Conservation (phyloP, 2,113 vertebrate genomes). For the Hippolais icterina region DNA sequence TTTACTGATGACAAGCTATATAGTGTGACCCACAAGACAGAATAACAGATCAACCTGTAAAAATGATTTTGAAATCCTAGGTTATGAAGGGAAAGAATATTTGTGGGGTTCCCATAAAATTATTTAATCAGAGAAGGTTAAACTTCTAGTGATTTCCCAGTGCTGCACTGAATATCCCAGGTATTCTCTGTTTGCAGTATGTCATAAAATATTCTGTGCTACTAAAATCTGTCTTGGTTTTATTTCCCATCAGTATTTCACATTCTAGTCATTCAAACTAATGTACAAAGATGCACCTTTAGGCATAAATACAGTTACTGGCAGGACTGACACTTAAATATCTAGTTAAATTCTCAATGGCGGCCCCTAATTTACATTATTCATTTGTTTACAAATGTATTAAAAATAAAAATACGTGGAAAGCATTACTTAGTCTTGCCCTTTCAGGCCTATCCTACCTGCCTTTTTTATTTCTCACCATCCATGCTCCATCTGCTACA, state of each 20-base stretch:
- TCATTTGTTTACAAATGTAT: neutral
- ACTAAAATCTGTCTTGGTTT: neutral
- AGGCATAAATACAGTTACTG: neutral
- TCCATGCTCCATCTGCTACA: neutral
- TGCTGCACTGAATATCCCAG: neutral
- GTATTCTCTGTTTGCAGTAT: neutral
- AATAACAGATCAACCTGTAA: neutral
- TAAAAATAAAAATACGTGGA: neutral
- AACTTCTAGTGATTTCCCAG: neutral
- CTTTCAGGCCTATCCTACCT: neutral
- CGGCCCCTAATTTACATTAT: neutral
- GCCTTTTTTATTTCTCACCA: neutral
- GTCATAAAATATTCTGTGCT: neutral
- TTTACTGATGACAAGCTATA: neutral
- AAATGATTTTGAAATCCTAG: neutral
- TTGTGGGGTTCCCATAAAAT: neutral
- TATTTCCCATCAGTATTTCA: constrained; percentile 17
- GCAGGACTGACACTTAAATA: neutral
- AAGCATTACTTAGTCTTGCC: neutral
- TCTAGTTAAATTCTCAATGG: neutral
- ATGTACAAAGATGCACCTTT: neutral
- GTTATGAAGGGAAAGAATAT: neutral
- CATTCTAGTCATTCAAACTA: neutral
- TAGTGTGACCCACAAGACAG: neutral
- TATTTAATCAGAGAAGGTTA: neutral